A percentile compares a stretch with the other conserved stretches of the same genome.
These are phyloP conservation scores for Halesus radiatus DNA, from an alignment of 1,140 invertebrate species.

Conservation along the genomic window DNA sequence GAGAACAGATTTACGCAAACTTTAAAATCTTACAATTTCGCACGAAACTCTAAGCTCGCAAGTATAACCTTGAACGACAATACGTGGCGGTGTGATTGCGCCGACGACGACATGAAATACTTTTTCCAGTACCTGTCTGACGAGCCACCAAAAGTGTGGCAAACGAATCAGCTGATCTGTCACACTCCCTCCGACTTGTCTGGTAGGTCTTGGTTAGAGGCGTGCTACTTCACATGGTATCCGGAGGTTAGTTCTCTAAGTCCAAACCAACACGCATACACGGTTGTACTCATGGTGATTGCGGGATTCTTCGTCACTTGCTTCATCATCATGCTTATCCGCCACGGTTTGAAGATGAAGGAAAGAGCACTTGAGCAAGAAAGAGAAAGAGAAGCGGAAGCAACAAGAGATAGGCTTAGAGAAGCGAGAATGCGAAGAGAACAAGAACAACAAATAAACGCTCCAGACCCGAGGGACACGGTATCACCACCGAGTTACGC, in stretches of 20 bases:
- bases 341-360: constrained; percentile 71
- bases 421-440: constrained; percentile 71
- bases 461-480: constrained; percentile 75
- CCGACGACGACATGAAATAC: constrained; percentile 69
- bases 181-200: constrained; percentile 73
- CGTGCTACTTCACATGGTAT: constrained; percentile 76
- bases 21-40: constrained; percentile 72
- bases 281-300: constrained; percentile 72
- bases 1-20: constrained; percentile 77
- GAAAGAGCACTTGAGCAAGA: constrained; percentile 71
- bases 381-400: constrained; percentile 74
- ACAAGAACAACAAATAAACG: constrained; percentile 72
- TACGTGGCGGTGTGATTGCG: constrained; percentile 81
- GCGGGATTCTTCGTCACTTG: constrained; percentile 67
- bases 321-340: constrained; percentile 69
- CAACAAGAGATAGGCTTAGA: constrained; percentile 67
- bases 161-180: constrained; percentile 68
- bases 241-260: constrained; percentile 60
- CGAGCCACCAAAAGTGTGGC: constrained; percentile 72
- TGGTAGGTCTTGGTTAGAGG: constrained; percentile 76
- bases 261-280: constrained; percentile 73
- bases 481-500: constrained; percentile 79
- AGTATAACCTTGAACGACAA: constrained; percentile 75
- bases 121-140: constrained; percentile 74
- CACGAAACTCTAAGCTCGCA: constrained; percentile 72